phyloP scores from a whole-genome alignment of 2,888 invertebrate genomes.

The Conchocele bisecta region DNA sequence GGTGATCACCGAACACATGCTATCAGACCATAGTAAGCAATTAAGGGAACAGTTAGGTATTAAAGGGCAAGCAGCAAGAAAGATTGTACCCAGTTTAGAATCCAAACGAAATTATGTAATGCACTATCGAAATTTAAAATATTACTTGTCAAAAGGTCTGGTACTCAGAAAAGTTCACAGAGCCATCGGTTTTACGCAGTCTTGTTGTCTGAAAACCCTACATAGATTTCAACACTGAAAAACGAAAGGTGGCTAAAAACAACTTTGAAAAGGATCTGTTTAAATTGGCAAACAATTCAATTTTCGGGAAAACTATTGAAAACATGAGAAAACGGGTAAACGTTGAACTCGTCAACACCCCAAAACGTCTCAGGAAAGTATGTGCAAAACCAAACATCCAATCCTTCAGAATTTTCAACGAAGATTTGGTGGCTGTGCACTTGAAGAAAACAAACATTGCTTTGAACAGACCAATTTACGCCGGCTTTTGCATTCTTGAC shows the following conservation, averaged over 20 bases:
- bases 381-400: neutral
- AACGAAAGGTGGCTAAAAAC: constrained; percentile 67
- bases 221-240: constrained; percentile 67
- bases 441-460: neutral
- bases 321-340: constrained; percentile 80
- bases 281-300: constrained; percentile 65
- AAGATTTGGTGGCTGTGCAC: neutral
- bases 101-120: neutral
- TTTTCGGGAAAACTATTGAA: constrained; percentile 82
- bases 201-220: constrained; percentile 58
- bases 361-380: neutral
- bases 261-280: constrained; percentile 78
- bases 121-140: neutral
- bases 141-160: neutral
- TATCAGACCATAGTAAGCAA: too few species aligned
- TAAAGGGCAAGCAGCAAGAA: neutral
- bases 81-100: neutral
- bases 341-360: neutral
- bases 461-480: neutral
- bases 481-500: neutral
- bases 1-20: too few species aligned
- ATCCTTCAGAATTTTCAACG: neutral
- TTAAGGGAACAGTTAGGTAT: neutral
- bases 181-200: constrained; percentile 71
- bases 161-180: constrained; percentile 72